Evolutionary conservation across 2,888 invertebrate species (phyloP).

Genomic region (Hyles lineata): DNA sequence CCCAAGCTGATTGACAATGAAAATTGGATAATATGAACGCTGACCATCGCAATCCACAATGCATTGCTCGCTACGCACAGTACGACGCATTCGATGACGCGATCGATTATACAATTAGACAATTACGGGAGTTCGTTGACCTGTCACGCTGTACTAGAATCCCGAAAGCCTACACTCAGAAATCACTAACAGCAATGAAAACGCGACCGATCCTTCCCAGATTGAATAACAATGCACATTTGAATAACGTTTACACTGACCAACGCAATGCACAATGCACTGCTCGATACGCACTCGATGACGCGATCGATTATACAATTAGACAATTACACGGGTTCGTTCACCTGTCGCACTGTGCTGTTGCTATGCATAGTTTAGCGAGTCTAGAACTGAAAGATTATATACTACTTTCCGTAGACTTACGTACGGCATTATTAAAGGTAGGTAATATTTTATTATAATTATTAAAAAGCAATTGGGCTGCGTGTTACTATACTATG

Average conservation of each 20-base stretch:
- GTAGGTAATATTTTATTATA: no score
- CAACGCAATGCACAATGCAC: background rate
- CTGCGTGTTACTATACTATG: no score
- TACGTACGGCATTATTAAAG: background rate
- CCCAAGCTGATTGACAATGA: background rate
- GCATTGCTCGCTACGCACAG: no score
- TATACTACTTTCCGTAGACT: background rate
- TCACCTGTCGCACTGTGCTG: slow-evolving; percentile 5
- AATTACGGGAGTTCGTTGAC: no score
- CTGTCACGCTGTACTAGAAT: no score
- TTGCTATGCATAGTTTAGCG: background rate
- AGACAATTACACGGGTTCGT: slow-evolving; percentile 7
- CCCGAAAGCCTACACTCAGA: no score
- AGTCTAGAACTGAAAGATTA: background rate
- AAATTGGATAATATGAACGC: no score
- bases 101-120: no score
- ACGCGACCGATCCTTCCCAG: background rate
- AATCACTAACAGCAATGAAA: no score
- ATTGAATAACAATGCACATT: background rate
- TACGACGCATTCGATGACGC: no score
- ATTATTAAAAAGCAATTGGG: no score
- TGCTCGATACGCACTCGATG: background rate
- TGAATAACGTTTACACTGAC: background rate
- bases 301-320: slow-evolving; percentile 19
- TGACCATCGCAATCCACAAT: no score